Conservation (phyloP, 1,140 invertebrate species). For the Lucilia sericata region DNA sequence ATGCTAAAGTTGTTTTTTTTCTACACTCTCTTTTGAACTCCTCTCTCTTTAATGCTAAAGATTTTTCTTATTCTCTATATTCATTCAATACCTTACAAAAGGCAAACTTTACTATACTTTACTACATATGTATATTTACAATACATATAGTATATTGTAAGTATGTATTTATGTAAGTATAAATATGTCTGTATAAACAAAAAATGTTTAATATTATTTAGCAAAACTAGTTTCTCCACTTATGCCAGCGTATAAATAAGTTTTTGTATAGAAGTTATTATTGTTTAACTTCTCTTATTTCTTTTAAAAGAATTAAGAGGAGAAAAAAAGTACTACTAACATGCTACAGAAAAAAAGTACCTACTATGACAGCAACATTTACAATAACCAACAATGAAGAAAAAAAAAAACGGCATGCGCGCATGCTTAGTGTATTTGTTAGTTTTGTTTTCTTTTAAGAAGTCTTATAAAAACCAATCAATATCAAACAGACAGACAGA, state of each 20-base stretch:
- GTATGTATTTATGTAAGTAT: no score
- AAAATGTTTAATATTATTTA: neutral
- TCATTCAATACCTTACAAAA: constrained; percentile 22
- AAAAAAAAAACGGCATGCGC: neutral
- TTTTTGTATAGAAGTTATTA: neutral
- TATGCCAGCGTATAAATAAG: neutral
- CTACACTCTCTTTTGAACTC: neutral
- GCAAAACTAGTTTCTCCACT: constrained; percentile 5
- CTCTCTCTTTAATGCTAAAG: neutral
- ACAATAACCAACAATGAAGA: no score
- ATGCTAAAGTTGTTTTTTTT: neutral
- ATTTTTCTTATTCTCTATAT: neutral
- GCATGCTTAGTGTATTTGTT: constrained; percentile 8
- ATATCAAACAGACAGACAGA: neutral
- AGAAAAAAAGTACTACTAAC: no score
- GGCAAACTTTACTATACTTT: neutral
- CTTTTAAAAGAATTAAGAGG: no score
- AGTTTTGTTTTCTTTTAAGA: neutral
- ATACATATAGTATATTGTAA: no score
- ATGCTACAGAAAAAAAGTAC: neutral
- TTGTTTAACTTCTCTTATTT: no score
- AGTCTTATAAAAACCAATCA: constrained; percentile 27
- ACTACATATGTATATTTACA: no score
- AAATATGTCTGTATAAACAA: neutral
- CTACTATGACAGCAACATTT: neutral